Conservation (phyloP, 1,140 invertebrate species). For the Drosophila sp. region DNA sequence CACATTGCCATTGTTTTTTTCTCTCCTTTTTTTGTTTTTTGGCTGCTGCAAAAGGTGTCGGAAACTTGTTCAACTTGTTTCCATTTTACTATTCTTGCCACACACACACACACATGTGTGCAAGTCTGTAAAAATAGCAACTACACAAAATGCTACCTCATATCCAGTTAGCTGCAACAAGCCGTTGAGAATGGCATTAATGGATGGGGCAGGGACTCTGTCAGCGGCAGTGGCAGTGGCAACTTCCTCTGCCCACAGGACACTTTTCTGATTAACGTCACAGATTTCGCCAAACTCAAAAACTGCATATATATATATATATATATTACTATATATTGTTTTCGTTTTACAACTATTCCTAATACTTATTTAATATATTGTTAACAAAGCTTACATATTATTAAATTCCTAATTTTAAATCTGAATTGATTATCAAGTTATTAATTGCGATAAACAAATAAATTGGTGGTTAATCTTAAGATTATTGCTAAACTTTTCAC, state of each 20-base stretch:
- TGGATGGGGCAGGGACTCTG: neutral
- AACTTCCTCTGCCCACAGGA: neutral
- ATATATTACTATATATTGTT: no score
- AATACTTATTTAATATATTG: no score
- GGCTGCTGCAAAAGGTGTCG: constrained; percentile 68
- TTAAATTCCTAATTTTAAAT: no score
- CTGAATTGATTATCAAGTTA: no score
- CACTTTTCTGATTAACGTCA: no score
- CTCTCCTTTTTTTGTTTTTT: constrained; percentile 37
- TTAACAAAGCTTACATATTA: no score
- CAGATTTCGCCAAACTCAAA: no score
- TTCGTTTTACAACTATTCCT: no score
- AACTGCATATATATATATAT: no score
- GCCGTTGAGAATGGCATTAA: neutral
- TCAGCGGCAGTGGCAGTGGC: constrained; percentile 4
- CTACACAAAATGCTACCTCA: constrained; percentile 42
- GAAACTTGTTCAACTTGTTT: constrained; percentile 83
- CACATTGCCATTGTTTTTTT: constrained; percentile 64
- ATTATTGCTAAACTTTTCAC: no score
- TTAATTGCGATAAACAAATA: no score
- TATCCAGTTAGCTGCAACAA: constrained; percentile 25
- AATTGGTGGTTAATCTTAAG: no score
- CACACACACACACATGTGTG: constrained; percentile 39
- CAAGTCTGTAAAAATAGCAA: constrained; percentile 59
- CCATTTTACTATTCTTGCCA: constrained; percentile 69